A percentile compares a stretch with the other conserved stretches of the same genome.
These are phyloP conservation scores for Phenganax subtilis DNA, from an alignment of 92 coral and sea anemone species.

Conservation along the genomic window DNA sequence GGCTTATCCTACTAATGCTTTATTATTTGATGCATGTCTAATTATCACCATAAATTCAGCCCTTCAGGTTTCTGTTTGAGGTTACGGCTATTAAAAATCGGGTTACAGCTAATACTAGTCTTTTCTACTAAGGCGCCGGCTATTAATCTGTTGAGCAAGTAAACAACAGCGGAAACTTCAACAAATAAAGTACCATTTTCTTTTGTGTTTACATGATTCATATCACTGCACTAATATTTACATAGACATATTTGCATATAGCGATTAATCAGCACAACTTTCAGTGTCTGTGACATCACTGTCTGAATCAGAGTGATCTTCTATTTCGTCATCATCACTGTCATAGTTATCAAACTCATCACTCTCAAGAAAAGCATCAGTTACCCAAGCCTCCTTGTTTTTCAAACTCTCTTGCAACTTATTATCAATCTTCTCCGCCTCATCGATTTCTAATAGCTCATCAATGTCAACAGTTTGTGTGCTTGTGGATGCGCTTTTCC, in stretches of 20 bases:
- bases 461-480: constrained; percentile 6
- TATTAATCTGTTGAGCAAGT: constrained; percentile 2
- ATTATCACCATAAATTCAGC: not conserved
- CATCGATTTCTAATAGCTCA: constrained; percentile 9
- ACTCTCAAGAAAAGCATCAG: not conserved
- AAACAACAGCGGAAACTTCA: not conserved
- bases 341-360: not conserved
- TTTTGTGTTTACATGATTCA: not conserved
- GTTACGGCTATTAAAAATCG: constrained; percentile 1
- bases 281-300: constrained; percentile 4
- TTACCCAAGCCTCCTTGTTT: constrained; percentile 16
- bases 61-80: constrained; percentile 11
- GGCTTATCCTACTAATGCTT: too few species aligned
- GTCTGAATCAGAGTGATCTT: not conserved
- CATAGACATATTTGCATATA: too few species aligned
- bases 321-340: constrained; percentile 6
- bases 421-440: not conserved
- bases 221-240: not conserved
- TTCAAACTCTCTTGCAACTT: constrained; percentile 5
- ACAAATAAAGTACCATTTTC: not conserved
- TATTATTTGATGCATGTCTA: too few species aligned
- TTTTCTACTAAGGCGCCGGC: not conserved
- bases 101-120: constrained; percentile 8
- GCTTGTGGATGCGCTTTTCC: constrained; percentile 4
- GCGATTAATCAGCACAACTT: not conserved